Evolutionary conservation across 2,888 invertebrate genomes (phyloP).

Genomic region (Phyllotreta cruciferae): DNA sequence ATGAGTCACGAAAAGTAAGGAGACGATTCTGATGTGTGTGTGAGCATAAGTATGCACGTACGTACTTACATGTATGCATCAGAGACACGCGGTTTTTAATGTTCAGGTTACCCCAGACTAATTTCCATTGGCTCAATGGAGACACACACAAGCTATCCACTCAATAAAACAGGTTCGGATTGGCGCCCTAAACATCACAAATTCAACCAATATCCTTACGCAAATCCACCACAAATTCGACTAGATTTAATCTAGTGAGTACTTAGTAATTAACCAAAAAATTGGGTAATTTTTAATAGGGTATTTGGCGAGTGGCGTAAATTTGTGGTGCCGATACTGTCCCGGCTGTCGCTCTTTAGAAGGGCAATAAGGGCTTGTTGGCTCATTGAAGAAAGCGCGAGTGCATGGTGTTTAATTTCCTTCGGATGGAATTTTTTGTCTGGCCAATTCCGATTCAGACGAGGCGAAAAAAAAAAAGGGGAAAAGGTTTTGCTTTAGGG

Average conservation of each 20-base stretch:
- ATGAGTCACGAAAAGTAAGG: constrained; percentile 2
- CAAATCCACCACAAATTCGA: neutral
- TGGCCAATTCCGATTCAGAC: constrained; percentile 23
- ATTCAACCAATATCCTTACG: neutral
- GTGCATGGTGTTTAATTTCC: constrained; percentile 33
- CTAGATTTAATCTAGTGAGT: neutral
- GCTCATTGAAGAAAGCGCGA: constrained; percentile 32
- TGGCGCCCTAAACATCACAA: neutral
- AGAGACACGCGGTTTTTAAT: constrained; percentile 22
- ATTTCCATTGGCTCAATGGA: constrained; percentile 32
- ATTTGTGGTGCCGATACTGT: constrained; percentile 5
- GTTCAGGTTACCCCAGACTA: constrained; percentile 32
- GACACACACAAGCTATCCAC: constrained; percentile 19
- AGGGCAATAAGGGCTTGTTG: constrained; percentile 33
- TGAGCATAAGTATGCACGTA: constrained; percentile 7
- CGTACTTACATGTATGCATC: too few species aligned
- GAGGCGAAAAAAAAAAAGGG: neutral
- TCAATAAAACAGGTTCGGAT: constrained; percentile 14
- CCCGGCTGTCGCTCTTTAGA: constrained; percentile 24
- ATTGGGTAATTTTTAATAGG: too few species aligned
- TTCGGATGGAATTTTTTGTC: constrained; percentile 31
- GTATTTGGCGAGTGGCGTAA: neutral
- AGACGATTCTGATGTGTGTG: constrained; percentile 1
- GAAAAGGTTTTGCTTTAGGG: neutral
- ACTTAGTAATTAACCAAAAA: too few species aligned